Evolutionary conservation across 2,113 vertebrate genomes (phyloP).

Genomic region (Gallinago jamesoni): DNA sequence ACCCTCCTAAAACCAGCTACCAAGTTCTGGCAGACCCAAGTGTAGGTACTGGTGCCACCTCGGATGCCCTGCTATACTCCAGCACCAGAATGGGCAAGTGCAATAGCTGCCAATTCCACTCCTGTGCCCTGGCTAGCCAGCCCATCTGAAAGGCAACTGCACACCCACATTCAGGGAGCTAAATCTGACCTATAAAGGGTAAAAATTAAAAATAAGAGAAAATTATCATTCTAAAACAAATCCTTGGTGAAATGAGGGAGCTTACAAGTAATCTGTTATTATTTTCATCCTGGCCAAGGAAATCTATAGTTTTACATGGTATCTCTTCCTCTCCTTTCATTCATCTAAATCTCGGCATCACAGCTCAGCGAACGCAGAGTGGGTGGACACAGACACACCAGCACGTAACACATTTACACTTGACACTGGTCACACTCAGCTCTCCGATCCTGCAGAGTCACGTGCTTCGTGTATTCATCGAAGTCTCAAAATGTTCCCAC

Average conservation of each 20-base stretch:
- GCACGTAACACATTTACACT: neutral
- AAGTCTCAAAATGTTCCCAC: neutral
- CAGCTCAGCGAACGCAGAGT: neutral
- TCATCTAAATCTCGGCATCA: neutral
- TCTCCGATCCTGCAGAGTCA: neutral
- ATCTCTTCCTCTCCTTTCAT: neutral
- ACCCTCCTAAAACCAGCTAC: neutral
- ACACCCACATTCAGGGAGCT: neutral
- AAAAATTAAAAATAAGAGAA: neutral
- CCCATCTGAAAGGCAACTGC: neutral
- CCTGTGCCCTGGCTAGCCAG: neutral
- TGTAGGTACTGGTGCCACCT: neutral
- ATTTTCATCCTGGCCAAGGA: neutral
- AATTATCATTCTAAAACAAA: neutral
- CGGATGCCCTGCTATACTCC: neutral
- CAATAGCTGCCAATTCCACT: neutral
- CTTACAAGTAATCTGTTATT: neutral
- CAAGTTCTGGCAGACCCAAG: rapidly evolving
- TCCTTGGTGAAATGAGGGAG: neutral
- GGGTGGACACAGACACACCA: neutral
- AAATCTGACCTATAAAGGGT: neutral
- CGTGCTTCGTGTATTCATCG: rapidly evolving
- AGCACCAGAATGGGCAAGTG: neutral
- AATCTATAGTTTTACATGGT: neutral
- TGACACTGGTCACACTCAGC: neutral